Percentiles rank a stretch among this genome's conserved stretches.
These are phyloP conservation scores for Botrylloides violaceus DNA, from an alignment of 23 tunicate genomes.

Conservation along the genomic window DNA sequence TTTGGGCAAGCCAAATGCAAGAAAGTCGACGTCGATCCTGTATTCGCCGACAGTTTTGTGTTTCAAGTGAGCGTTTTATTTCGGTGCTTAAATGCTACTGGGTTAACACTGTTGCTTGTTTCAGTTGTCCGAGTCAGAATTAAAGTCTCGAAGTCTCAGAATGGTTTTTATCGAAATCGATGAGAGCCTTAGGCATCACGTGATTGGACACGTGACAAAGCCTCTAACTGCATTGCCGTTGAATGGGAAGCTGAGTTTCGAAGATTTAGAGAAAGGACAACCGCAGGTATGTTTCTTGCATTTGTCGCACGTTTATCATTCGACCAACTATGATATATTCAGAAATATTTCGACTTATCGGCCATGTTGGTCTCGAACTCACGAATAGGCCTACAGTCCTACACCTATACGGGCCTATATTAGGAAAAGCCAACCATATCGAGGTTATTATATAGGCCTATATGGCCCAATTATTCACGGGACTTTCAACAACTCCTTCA, in stretches of 20 bases:
- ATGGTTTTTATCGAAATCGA: slow-evolving; percentile 8
- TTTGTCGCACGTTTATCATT: too few relatives aligned
- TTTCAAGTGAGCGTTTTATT: not conserved
- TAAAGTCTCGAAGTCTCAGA: slow-evolving; percentile 1
- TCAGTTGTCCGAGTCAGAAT: slow-evolving; percentile 2
- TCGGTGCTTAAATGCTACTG: not conserved
- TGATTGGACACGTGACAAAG: slow-evolving; percentile 9
- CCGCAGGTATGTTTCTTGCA: slow-evolving; percentile 12
- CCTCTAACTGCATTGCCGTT: not conserved
- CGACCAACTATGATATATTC: too few relatives aligned
- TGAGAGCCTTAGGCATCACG: slow-evolving; percentile 7
- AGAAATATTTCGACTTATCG: too few relatives aligned
- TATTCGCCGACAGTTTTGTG: slow-evolving; percentile 13
- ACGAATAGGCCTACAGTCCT: too few relatives aligned
- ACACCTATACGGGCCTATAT: too few relatives aligned
- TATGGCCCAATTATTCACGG: too few relatives aligned
- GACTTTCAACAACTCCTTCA: too few relatives aligned
- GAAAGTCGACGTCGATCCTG: slow-evolving; percentile 7
- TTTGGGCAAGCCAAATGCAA: slow-evolving; percentile 13
- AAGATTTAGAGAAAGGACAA: slow-evolving; percentile 16
- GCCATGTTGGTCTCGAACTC: too few relatives aligned
- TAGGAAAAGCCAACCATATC: too few relatives aligned
- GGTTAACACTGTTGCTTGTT: not conserved
- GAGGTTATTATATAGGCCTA: too few relatives aligned
- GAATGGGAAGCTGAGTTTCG: slow-evolving; percentile 1